Evolutionary conservation across 2,113 vertebrate species (phyloP), one percentile per base, ranked within the genome.

Genomic region (Galemys pyrenaicus): DNA sequence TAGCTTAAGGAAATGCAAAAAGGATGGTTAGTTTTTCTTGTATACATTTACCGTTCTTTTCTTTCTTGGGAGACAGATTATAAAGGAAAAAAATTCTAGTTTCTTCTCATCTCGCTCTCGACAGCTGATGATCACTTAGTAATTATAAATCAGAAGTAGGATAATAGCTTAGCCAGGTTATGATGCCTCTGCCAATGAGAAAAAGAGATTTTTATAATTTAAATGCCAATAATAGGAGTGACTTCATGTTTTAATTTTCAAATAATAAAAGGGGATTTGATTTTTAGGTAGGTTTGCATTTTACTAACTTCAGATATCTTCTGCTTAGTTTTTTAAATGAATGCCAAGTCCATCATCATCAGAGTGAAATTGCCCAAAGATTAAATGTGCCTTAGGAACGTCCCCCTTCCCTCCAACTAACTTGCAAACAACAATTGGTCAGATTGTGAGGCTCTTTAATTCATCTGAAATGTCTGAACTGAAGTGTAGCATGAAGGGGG

Each of bases 1-100:
- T 86, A 89, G 74, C 94, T 97, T 96, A 75, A 88, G 92, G 49
- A 97, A 97, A 82, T 86, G 60, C 9, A 62, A 83, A 92, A 65
- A 96, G 39, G 74, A n/a, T 20, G 19, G 1, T 22, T 94, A 30
- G 24, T 37, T 92, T 92, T 79, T 78, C n/a, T 37, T 73, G 35
- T n/a, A 74, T 81, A 26, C 6, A 12, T n/a, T 75, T 11, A 68
- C 4, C 39, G 12, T 51, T 74, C 41, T 54, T 73, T 88, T 89
- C 22, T 78, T 84, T n/a, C 88, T 84, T 90, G 16, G 19, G 67
- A 89, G 41, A 80, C 11, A 77, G 92, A 68, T 9, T 58, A 4
- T 58, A 44, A 90, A 80, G 49, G 39, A 8, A 28, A 32, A 37
- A 37, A 56, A 39, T 9, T 49, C 28, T 28, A 68, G 19, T 81